These are phyloP conservation scores for Luscinia luscinia DNA, from an alignment of 2,797 vertebrate species.

Conservation along the genomic window DNA sequence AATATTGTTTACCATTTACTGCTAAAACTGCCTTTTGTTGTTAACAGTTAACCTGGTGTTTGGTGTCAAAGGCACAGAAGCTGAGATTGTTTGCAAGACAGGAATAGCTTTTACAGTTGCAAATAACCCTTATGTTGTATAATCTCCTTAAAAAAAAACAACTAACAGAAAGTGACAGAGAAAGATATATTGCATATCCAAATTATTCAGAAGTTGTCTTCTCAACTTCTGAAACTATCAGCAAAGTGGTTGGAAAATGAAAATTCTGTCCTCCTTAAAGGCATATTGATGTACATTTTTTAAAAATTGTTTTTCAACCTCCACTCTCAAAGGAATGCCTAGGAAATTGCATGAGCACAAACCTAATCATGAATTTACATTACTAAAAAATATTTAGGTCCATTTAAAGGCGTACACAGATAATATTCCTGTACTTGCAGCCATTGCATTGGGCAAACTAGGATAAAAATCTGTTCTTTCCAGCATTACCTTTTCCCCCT, in stretches of 20 bases:
- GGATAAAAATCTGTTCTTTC: neutral
- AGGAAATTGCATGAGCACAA: neutral
- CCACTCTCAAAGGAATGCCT: neutral
- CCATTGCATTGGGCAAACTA: rapidly evolving
- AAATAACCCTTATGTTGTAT: neutral
- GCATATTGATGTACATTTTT: neutral
- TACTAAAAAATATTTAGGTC: neutral
- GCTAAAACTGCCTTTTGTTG: neutral
- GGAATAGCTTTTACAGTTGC: neutral
- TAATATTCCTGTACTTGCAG: neutral
- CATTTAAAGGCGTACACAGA: neutral
- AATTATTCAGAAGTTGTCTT: neutral
- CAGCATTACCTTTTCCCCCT: rapidly evolving
- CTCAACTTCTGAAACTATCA: neutral
- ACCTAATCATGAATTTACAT: neutral
- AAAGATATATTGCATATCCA: neutral
- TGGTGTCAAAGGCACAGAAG: neutral
- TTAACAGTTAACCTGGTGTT: neutral
- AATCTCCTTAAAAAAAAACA: neutral
- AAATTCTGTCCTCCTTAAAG: neutral
- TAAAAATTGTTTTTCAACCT: neutral
- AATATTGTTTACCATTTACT: neutral
- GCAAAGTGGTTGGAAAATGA: neutral
- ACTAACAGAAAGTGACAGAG: neutral
- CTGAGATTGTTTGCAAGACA: neutral